A percentile compares a stretch with the other conserved stretches of the same genome.
Evolutionary conservation across 2,797 vertebrate species (phyloP).

Genomic region (Heteromormyrus szaboi): DNA sequence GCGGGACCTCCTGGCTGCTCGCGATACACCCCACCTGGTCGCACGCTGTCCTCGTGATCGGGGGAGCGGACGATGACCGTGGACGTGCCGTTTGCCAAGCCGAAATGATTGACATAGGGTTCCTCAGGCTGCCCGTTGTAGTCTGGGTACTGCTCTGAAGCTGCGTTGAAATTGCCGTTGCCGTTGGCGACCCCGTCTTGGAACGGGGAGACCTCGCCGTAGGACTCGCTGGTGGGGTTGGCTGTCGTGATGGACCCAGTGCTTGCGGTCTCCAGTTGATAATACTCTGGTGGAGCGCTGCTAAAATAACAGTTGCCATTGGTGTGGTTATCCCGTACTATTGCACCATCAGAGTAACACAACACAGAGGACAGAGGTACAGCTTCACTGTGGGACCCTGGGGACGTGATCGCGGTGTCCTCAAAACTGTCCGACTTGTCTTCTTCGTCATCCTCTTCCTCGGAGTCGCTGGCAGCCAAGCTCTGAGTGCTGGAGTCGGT

Average conservation of each 20-base stretch:
- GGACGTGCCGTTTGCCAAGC: conserved; percentile 61
- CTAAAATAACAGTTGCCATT: conserved; percentile 79
- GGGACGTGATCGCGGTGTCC: conserved; percentile 59
- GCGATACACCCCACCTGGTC: conserved; percentile 65
- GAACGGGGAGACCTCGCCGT: conserved; percentile 56
- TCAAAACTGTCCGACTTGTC: conserved; percentile 62
- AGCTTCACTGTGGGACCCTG: conserved; percentile 58
- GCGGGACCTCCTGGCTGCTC: conserved; percentile 67
- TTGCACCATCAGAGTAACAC: conserved; percentile 75
- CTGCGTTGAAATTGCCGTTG: conserved; percentile 71
- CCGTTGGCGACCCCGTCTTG: conserved; percentile 71
- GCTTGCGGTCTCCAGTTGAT: conserved; percentile 79
- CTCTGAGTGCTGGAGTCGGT: conserved; percentile 91
- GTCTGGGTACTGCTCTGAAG: conserved; percentile 77
- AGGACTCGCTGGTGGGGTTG: conserved; percentile 69
- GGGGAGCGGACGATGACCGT: conserved; percentile 71
- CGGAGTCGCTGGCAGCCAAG: conserved; percentile 80
- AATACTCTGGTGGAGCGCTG: conserved; percentile 80
- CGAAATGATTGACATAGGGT: conserved; percentile 65
- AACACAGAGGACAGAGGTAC: conserved; percentile 79
- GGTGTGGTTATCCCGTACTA: conserved; percentile 71
- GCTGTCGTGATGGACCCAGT: conserved; percentile 51
- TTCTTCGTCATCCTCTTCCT: conserved; percentile 77
- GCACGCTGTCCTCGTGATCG: conserved; percentile 65
- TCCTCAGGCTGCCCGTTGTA: conserved; percentile 70